Base-by-base conservation (phyloP, 2,888 invertebrate species). In the Acronicta psi region DNA sequence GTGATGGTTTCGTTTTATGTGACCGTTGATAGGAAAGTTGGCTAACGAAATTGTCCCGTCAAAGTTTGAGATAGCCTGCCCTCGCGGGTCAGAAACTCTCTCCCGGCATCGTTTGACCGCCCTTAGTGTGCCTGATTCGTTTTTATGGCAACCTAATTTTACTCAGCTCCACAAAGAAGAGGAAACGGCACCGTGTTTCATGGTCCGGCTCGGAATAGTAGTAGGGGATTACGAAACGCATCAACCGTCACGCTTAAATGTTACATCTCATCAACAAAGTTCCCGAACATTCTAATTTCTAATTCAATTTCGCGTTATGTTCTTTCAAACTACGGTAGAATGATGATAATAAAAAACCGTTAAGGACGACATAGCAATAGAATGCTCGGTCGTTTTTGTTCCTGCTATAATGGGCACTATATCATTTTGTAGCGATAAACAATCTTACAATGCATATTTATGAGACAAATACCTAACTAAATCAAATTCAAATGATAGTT, bases 81-180 rank as follows among this genome's bases (percentile, higher is more conserved):
- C 81, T 80, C 73, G 81, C 79, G 75, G 86, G 85, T 85, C 88
- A 85, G 86, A 88, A 88, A 87, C 79, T 86, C 84, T 69, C 75
- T 79, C 73, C 68, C 76, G 76, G 74, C 79, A 75, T 87, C 86
- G 86, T 88, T 86, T 86, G 83, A 75, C 74, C 67, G 75, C 82
- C 83, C 82, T 86, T 87, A 86, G 82, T 72, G 78, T 78, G 75
- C 73, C 81, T 89, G 86, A 92, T 89, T 90, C 85, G 84, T 87
- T 91, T 89, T 89, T 88, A 86, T 85, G 80, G 80, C 66, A 79
- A 74, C 76, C 77, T 73, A 74, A 84, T 83, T 83, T 67, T 69
- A 78, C 50, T 68, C 60, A 73, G 81, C 78, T 81, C 81, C 76
- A 59, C 61, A 75, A 77, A 70, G 76, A 77, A 67, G 69, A 65